Evolutionary conservation across 2,113 vertebrate species (phyloP).

Genomic region (Danionella cerebrum): DNA sequence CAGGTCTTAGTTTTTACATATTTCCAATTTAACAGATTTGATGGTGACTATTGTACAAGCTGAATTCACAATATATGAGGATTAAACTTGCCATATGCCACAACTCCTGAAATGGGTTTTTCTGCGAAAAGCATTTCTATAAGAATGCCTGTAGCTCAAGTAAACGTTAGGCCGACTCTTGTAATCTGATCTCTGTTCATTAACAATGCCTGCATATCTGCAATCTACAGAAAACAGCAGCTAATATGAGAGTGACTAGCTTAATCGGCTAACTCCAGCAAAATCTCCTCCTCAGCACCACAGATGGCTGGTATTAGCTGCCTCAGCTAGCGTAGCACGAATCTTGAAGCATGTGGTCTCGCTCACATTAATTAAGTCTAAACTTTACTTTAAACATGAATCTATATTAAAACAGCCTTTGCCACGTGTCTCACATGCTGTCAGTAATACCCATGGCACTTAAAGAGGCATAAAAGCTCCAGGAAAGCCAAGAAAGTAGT

Average conservation of each 20-base stretch:
- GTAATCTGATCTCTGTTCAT: conserved; percentile 45
- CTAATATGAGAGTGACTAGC: conserved; percentile 55
- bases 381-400: conserved; percentile 58
- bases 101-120: conserved; percentile 28
- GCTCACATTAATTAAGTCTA: conserved; percentile 67
- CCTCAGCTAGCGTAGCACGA: conserved; percentile 46
- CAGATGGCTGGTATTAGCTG: conserved; percentile 60
- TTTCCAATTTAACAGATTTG: conserved; percentile 3
- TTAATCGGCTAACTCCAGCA: conserved; percentile 65
- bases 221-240: conserved; percentile 59
- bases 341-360: conserved; percentile 56
- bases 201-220: conserved; percentile 52
- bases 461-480: background rate
- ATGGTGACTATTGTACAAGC: background rate
- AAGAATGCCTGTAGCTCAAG: conserved; percentile 49
- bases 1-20: background rate
- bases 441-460: conserved; percentile 45
- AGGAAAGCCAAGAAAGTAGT: background rate
- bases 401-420: conserved; percentile 52
- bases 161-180: conserved; percentile 49
- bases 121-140: conserved; percentile 36
- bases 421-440: conserved; percentile 46
- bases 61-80: conserved; percentile 35
- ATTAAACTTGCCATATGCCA: conserved; percentile 44
- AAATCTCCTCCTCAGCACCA: conserved; percentile 52